phyloP scores from a whole-genome alignment of 2,113 vertebrate species.

The Caranx melampygus region DNA sequence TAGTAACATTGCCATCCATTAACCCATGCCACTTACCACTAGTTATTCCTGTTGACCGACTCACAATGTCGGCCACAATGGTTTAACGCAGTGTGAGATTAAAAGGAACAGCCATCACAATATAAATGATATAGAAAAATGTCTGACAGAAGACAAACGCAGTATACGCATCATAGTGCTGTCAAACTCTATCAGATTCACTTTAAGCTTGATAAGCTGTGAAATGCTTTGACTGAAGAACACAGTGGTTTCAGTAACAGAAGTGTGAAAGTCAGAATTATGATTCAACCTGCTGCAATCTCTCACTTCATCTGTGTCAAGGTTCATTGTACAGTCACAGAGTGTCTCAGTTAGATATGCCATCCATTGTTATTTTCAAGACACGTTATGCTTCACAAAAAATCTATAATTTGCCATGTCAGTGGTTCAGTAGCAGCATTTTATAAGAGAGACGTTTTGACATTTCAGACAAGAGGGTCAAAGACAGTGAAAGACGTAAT shows the following conservation, averaged over 20 bases:
- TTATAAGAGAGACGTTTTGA: neutral
- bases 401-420: too few relatives aligned
- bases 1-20: neutral
- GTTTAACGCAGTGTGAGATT: slow-evolving; percentile 12
- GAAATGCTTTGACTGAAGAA: too few relatives aligned
- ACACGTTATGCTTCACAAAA: too few relatives aligned
- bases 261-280: too few relatives aligned
- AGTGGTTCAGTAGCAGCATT: neutral
- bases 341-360: too few relatives aligned
- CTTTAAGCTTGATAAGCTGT: neutral
- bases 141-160: neutral
- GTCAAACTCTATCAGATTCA: neutral
- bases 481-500: neutral
- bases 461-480: neutral
- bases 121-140: neutral
- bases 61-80: slow-evolving; percentile 1
- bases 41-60: slow-evolving; percentile 2
- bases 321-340: too few relatives aligned
- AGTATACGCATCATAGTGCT: neutral
- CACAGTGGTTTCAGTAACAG: too few relatives aligned
- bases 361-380: too few relatives aligned
- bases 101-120: neutral
- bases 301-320: too few relatives aligned
- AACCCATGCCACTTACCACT: neutral
- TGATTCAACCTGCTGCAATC: too few relatives aligned